Evolutionary conservation across 2,113 vertebrate genomes (phyloP).

Genomic region (Tragelaphus imberbis): DNA sequence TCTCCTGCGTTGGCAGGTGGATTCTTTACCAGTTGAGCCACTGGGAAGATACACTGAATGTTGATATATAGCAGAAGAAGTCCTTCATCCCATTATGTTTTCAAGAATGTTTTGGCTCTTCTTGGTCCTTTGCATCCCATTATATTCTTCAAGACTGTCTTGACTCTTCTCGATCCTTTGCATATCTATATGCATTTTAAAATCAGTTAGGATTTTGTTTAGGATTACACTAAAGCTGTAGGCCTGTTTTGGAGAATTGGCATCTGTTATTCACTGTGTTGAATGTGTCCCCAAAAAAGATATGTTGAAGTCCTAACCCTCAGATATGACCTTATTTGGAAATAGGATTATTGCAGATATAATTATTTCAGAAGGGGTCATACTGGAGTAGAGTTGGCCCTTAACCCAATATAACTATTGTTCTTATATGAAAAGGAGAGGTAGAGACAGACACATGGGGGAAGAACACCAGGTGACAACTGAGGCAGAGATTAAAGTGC

Average conservation of each 20-base stretch:
- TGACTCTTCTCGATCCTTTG: neutral
- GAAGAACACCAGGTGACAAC: neutral
- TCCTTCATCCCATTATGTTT: neutral
- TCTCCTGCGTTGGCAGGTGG: neutral
- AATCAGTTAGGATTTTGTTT: neutral
- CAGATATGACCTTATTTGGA: neutral
- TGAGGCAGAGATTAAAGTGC: neutral
- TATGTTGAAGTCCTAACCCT: neutral
- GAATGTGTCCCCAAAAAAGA: neutral
- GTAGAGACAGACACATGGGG: neutral
- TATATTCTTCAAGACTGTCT: neutral
- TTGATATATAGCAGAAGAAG: neutral
- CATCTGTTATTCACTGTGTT: constrained; percentile 13
- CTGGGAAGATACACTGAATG: neutral
- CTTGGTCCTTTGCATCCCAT: neutral
- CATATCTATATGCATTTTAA: neutral
- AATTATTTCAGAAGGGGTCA: neutral
- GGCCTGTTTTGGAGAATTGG: neutral
- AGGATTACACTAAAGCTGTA: neutral
- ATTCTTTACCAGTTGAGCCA: neutral
- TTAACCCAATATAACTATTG: neutral
- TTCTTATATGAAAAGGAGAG: neutral
- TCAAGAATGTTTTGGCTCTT: neutral
- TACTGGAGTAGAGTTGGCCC: neutral
- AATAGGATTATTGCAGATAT: neutral